Percentiles rank a stretch among this genome's conserved stretches.
Evolutionary conservation across 2,888 invertebrate species (phyloP).

Genomic region (Drosophila meridiana): DNA sequence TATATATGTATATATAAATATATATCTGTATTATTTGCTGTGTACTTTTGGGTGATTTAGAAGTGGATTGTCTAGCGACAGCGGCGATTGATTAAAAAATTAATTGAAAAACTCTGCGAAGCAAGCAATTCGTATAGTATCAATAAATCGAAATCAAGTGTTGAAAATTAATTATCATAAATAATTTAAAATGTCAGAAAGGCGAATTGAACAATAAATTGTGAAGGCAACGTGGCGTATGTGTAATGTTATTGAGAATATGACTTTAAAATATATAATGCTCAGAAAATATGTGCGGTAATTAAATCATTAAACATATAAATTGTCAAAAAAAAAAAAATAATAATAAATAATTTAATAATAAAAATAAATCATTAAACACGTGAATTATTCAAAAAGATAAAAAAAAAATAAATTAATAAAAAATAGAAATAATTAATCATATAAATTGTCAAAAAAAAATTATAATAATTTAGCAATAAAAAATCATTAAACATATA

Average conservation of each 20-base stretch:
- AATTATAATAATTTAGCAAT: no score
- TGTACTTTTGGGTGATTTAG: slow-evolving; percentile 39
- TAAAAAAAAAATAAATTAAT: neutral
- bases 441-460: no score
- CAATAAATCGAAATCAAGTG: slow-evolving; percentile 13
- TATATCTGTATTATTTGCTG: slow-evolving; percentile 17
- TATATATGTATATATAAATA: neutral
- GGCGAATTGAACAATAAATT: neutral
- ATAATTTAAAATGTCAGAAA: neutral
- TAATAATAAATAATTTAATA: neutral
- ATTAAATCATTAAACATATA: neutral
- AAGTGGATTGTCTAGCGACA: slow-evolving; percentile 20
- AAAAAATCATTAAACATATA: no score
- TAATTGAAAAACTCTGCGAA: slow-evolving; percentile 18
- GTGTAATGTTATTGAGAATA: neutral
- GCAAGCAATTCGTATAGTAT: neutral
- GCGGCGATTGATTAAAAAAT: slow-evolving; percentile 31
- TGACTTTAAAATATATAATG: neutral
- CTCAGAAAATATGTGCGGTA: neutral
- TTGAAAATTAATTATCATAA: neutral
- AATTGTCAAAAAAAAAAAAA: neutral
- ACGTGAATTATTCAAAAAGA: neutral
- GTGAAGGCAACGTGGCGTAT: neutral
- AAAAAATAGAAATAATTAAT: neutral
- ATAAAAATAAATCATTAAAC: no score